Evolutionary conservation across 2,888 invertebrate species (phyloP).

Genomic region (Mesorhabditis spiculigera): DNA sequence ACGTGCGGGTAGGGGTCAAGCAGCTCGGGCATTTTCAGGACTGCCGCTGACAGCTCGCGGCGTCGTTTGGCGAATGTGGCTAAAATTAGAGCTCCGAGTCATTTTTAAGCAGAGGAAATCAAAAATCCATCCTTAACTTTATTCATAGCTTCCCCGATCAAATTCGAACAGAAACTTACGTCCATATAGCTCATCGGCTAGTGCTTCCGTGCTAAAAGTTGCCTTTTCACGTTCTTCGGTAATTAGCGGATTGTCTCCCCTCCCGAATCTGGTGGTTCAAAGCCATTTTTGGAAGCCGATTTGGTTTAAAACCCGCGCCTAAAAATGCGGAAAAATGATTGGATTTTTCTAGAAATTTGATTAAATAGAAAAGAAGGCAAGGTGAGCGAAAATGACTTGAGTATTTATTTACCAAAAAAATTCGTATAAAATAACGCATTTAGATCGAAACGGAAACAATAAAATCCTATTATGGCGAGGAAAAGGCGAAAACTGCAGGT

Average conservation of each 20-base stretch:
- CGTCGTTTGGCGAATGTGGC: constrained; percentile 17
- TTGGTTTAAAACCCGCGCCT: too few relatives aligned
- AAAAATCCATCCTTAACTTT: constrained; percentile 7
- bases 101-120: neutral
- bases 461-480: too few relatives aligned
- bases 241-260: constrained; percentile 39
- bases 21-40: constrained; percentile 53
- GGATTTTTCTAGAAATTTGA: too few relatives aligned
- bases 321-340: too few relatives aligned
- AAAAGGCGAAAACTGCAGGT: too few relatives aligned
- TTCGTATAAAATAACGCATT: too few relatives aligned
- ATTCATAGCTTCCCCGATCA: neutral
- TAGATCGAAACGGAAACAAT: too few relatives aligned
- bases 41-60: constrained; percentile 39
- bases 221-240: constrained; percentile 33
- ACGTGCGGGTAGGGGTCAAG: constrained; percentile 45
- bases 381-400: too few relatives aligned
- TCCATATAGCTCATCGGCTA: constrained; percentile 32
- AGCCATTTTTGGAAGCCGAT: neutral
- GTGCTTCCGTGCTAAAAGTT: constrained; percentile 26
- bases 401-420: too few relatives aligned
- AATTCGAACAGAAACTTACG: neutral
- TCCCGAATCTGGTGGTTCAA: constrained; percentile 30
- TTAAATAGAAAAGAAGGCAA: too few relatives aligned
- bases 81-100: neutral